Conservation (phyloP, 2,888 invertebrate species). For the Thecocarcelia acutangulata region DNA sequence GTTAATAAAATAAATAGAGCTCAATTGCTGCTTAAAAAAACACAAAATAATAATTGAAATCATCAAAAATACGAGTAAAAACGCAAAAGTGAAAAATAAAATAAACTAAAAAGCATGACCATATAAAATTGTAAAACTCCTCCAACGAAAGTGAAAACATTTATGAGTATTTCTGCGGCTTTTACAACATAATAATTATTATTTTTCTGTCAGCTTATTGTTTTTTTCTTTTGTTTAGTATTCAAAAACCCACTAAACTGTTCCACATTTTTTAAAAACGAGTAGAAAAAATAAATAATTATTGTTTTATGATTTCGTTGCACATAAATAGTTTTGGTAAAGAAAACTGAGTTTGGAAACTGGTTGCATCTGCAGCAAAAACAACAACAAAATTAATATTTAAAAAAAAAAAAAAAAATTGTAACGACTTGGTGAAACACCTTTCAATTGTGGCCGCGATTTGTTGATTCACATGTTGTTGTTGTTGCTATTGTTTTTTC, state of each 20-base stretch:
- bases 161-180: conserved; percentile 19
- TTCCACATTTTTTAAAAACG: conserved; percentile 5
- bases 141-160: conserved; percentile 52
- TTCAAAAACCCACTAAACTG: conserved; percentile 5
- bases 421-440: conserved; percentile 49
- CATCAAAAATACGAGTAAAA: background rate
- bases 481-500: background rate
- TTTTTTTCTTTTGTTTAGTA: conserved; percentile 11
- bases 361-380: conserved; percentile 14
- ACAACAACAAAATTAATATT: too few relatives aligned
- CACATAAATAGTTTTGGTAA: conserved; percentile 28
- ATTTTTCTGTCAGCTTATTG: conserved; percentile 1
- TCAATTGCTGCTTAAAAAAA: background rate
- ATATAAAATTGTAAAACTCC: conserved; percentile 17
- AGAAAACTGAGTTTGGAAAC: conserved; percentile 28
- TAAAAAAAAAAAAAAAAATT: background rate
- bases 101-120: conserved; percentile 11
- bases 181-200: conserved; percentile 3
- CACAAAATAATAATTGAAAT: background rate
- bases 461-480: background rate
- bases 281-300: conserved; percentile 1
- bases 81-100: too few relatives aligned
- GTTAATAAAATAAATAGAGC: conserved; percentile 23
- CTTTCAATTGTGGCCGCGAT: conserved; percentile 43
- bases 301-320: conserved; percentile 30